Conservation (phyloP, 2,797 vertebrate species). For the Pempheris klunzingeri region DNA sequence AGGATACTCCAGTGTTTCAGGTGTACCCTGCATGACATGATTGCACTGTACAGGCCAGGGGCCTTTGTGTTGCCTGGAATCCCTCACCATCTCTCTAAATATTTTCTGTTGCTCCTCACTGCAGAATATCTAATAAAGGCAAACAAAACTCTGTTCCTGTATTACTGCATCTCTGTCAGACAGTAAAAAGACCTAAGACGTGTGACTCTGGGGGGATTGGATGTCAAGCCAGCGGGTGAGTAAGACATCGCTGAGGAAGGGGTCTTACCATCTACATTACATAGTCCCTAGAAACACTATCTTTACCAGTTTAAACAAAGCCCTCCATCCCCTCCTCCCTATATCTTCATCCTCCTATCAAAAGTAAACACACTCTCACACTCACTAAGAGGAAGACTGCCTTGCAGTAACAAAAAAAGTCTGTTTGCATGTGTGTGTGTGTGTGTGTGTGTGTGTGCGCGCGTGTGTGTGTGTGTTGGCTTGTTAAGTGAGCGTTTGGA, state of each 20-base stretch:
- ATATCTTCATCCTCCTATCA: conserved; percentile 59
- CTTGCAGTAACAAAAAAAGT: conserved; percentile 40
- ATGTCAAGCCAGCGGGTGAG: conserved; percentile 47
- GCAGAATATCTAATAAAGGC: not conserved
- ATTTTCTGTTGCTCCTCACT: not conserved
- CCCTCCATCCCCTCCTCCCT: conserved; percentile 10
- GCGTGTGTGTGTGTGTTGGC: conserved; percentile 61
- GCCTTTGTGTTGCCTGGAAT: not conserved
- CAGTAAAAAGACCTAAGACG: conserved; percentile 7
- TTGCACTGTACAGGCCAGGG: not conserved
- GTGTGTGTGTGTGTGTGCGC: conserved; percentile 25
- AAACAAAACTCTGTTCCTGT: not conserved
- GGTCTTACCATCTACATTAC: conserved; percentile 48
- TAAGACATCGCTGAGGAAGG: conserved; percentile 27
- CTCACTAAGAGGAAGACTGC: conserved; percentile 38
- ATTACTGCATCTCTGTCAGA: conserved; percentile 1
- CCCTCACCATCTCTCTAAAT: not conserved
- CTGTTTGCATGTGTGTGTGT: conserved; percentile 30
- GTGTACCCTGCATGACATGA: not conserved
- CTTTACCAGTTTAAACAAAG: conserved; percentile 71
- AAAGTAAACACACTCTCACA: conserved; percentile 61
- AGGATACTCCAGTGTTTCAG: not conserved
- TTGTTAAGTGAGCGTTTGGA: conserved; percentile 83
- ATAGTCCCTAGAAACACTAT: conserved; percentile 60
- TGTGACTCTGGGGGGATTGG: conserved; percentile 19